Percentiles rank a stretch among this genome's conserved stretches.
Evolutionary conservation across 2,888 invertebrate genomes (phyloP).

Genomic region (Sepiola atlantica): DNA sequence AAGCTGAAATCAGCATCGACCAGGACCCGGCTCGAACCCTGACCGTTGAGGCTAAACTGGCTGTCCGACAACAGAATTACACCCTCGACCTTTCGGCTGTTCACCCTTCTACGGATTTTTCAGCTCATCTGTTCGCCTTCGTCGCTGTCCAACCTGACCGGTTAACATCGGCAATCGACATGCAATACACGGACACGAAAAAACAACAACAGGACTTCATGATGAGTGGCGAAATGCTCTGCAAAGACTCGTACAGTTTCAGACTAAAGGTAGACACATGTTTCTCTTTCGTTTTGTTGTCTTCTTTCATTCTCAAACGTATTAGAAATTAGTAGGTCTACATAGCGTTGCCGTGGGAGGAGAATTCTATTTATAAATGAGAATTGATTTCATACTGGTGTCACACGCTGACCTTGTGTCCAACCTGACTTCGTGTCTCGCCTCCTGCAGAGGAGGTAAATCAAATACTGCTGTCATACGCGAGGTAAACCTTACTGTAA

Average conservation of each 20-base stretch:
- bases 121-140: conserved; percentile 60
- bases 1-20: conserved; percentile 62
- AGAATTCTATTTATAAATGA: no score
- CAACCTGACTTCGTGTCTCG: no score
- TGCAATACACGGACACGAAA: conserved; percentile 58
- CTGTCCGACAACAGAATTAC: conserved; percentile 54
- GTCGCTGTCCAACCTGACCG: conserved; percentile 52
- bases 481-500: no score
- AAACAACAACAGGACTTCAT: conserved; percentile 57
- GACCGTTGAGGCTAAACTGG: conserved; percentile 55
- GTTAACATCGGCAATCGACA: conserved; percentile 55
- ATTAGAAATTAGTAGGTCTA: no score
- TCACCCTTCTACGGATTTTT: conserved; percentile 64
- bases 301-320: not conserved
- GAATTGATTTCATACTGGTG: no score
- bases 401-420: no score
- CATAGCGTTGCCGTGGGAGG: no score
- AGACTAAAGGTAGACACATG: not conserved
- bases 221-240: conserved; percentile 58
- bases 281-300: not conserved
- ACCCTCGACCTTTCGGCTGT: conserved; percentile 56
- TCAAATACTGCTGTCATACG: no score
- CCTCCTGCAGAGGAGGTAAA: no score
- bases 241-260: no score
- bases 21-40: conserved; percentile 59